Conservation (phyloP, 2,797 vertebrate species). For the Hapalemur alaotrensis region DNA sequence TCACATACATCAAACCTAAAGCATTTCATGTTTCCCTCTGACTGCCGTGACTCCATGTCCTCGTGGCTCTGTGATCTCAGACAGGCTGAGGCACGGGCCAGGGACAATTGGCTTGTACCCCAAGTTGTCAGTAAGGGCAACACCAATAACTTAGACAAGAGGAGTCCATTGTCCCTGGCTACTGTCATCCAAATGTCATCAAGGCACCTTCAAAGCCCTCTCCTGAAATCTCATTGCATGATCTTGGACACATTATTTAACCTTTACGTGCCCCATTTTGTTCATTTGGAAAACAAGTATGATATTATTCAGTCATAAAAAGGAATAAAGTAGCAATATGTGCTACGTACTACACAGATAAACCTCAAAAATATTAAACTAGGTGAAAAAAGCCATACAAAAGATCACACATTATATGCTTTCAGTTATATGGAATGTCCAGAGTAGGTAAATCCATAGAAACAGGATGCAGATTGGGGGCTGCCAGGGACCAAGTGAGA, state of each 20-base stretch:
- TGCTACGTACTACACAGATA: background rate
- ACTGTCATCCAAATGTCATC: background rate
- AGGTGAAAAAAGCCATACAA: background rate
- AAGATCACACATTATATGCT: background rate
- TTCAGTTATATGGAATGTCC: background rate
- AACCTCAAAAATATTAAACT: background rate
- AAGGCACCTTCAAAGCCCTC: background rate
- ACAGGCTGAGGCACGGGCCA: background rate
- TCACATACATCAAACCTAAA: background rate
- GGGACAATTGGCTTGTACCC: background rate
- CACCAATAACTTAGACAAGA: background rate
- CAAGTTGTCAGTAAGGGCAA: background rate
- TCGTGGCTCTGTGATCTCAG: background rate
- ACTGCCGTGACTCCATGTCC: too few relatives aligned
- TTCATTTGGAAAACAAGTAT: conserved; percentile 5
- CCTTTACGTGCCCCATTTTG: background rate
- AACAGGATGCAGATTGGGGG: background rate
- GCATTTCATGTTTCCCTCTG: background rate
- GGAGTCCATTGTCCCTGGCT: background rate
- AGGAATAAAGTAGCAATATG: background rate
- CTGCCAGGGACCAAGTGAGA: background rate
- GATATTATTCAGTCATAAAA: background rate
- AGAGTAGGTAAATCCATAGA: background rate
- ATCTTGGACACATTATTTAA: background rate
- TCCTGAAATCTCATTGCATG: background rate